Evolutionary conservation across 2,113 vertebrate genomes (phyloP).

Genomic region (Paramormyrops kingsleyae): DNA sequence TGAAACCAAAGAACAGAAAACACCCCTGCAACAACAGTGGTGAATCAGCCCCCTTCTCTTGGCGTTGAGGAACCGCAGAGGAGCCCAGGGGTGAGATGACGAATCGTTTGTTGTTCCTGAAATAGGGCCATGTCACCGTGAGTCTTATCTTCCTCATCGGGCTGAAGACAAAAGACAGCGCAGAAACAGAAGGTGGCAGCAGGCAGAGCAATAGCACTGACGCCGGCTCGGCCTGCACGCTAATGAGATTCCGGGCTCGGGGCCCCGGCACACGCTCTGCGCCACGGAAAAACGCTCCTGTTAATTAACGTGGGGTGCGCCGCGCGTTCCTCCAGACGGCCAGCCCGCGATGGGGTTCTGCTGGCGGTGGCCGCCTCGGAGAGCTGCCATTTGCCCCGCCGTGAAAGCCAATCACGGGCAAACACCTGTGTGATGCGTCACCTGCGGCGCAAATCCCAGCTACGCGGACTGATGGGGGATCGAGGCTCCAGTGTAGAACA

Average conservation of each 20-base stretch:
- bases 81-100: background rate
- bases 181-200: background rate
- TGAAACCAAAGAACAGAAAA: background rate
- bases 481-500: background rate
- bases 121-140: background rate
- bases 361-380: background rate
- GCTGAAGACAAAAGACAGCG: background rate
- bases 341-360: background rate
- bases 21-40: background rate
- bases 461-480: background rate
- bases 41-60: background rate
- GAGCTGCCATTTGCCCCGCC: background rate
- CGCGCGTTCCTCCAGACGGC: background rate
- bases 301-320: background rate
- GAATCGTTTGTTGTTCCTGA: conserved; percentile 1
- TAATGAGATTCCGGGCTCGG: background rate
- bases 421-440: background rate
- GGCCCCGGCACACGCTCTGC: background rate
- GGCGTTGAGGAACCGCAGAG: background rate
- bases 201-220: background rate
- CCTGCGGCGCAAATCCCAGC: background rate
- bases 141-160: background rate
- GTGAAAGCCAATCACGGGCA: background rate
- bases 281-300: background rate
- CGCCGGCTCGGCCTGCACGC: too few relatives aligned